These are phyloP conservation scores for Nomada fabriciana DNA, from an alignment of 2,888 invertebrate genomes.

Conservation along the genomic window DNA sequence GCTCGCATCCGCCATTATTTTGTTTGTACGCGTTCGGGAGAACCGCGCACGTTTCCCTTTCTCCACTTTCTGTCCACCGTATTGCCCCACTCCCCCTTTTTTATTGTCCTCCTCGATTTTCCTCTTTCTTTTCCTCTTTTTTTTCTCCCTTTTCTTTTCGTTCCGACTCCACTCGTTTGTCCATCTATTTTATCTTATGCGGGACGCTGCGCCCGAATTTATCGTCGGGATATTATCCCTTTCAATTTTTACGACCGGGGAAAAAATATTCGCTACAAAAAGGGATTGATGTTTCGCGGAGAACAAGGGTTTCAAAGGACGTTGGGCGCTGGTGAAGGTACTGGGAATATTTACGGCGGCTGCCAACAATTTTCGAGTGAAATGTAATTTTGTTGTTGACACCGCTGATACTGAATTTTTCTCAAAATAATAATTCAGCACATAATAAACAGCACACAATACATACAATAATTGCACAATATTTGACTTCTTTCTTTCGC, in stretches of 20 bases:
- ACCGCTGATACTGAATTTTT: no score
- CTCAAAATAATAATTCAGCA: no score
- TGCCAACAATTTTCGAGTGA: no score
- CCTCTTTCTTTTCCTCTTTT: background rate
- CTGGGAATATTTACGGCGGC: no score
- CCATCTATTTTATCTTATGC: conserved; percentile 18
- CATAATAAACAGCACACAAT: no score
- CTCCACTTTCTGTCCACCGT: background rate
- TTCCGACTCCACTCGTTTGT: background rate
- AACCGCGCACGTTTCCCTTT: background rate
- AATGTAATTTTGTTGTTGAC: no score
- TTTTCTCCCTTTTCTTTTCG: background rate
- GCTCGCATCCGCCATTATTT: conserved; percentile 57
- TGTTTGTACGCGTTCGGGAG: conserved; percentile 36
- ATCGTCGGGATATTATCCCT: conserved; percentile 33
- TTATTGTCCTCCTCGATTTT: no score
- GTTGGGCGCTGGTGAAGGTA: no score
- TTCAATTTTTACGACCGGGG: background rate
- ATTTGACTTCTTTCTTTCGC: no score
- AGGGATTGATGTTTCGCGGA: background rate
- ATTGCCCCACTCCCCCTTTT: background rate
- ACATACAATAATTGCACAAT: no score
- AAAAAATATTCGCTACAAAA: background rate
- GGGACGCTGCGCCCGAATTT: conserved; percentile 29
- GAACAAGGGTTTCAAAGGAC: background rate